Percentiles rank a stretch among this genome's conserved stretches.
phyloP scores from a whole-genome alignment of 1,140 invertebrate genomes.

The Diuraphis noxia region DNA sequence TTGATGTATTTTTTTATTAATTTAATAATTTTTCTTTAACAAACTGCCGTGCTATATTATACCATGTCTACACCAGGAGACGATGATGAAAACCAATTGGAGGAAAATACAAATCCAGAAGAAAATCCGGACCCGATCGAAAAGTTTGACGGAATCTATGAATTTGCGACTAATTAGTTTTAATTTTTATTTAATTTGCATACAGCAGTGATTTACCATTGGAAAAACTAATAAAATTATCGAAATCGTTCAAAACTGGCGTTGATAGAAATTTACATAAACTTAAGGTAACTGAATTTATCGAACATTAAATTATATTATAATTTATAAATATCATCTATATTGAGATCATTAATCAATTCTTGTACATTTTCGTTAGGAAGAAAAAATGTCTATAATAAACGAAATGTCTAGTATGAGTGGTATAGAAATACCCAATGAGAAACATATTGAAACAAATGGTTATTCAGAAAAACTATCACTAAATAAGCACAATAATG shows the following conservation, averaged over 20 bases:
- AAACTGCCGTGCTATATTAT: neutral
- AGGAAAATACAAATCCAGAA: neutral
- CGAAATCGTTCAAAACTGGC: neutral
- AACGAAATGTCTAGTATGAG: conserved; percentile 8
- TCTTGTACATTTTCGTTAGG: neutral
- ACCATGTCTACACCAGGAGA: neutral
- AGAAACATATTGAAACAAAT: neutral
- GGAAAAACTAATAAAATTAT: conserved; percentile 26
- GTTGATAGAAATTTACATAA: neutral
- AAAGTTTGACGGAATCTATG: neutral
- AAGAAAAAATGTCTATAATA: neutral
- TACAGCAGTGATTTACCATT: conserved; percentile 5
- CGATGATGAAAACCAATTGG: neutral
- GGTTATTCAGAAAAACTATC: neutral
- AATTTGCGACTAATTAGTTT: neutral
- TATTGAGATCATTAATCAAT: neutral
- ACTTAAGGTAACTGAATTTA: neutral
- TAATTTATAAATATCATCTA: neutral
- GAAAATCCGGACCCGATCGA: neutral
- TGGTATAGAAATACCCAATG: neutral
- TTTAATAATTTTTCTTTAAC: neutral
- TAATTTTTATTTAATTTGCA: neutral
- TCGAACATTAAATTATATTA: neutral
- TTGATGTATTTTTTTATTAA: neutral
- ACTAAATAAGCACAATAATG: neutral